Evolutionary conservation across 2,113 vertebrate species (phyloP).

Genomic region (Gobiocypris rarus): DNA sequence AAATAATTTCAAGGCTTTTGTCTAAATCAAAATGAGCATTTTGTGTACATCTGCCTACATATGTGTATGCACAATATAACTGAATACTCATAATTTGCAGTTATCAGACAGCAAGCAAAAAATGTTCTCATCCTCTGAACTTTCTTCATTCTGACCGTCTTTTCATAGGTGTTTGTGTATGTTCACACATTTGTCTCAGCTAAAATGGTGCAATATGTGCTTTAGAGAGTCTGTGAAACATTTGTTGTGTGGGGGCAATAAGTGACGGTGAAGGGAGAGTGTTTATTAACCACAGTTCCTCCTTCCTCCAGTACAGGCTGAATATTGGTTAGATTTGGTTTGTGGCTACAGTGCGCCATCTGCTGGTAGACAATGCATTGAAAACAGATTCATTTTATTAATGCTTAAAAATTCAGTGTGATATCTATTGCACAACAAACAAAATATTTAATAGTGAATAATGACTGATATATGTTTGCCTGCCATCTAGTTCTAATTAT

Average conservation of each 20-base stretch:
- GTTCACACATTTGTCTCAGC: background rate
- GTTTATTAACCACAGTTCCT: background rate
- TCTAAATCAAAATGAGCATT: background rate
- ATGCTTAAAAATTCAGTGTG: background rate
- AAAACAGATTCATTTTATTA: background rate
- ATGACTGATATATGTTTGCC: background rate
- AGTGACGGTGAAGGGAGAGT: conserved; percentile 4
- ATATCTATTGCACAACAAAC: background rate
- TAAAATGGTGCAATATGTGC: background rate
- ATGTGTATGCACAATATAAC: background rate
- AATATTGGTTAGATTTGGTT: background rate
- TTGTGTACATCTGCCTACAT: background rate
- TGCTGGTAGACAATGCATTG: background rate
- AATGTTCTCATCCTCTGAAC: background rate
- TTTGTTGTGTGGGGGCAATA: conserved; percentile 10
- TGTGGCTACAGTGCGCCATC: background rate
- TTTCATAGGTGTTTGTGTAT: background rate
- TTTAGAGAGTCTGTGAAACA: conserved; percentile 15
- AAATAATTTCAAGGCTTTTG: background rate
- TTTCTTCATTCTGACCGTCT: background rate
- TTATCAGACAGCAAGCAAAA: background rate
- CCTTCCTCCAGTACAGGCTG: background rate
- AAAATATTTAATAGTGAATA: background rate
- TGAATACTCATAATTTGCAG: background rate
- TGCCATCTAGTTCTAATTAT: background rate